Conservation (phyloP, 1,140 invertebrate genomes). For the Camponotus pennsylvanicus region DNA sequence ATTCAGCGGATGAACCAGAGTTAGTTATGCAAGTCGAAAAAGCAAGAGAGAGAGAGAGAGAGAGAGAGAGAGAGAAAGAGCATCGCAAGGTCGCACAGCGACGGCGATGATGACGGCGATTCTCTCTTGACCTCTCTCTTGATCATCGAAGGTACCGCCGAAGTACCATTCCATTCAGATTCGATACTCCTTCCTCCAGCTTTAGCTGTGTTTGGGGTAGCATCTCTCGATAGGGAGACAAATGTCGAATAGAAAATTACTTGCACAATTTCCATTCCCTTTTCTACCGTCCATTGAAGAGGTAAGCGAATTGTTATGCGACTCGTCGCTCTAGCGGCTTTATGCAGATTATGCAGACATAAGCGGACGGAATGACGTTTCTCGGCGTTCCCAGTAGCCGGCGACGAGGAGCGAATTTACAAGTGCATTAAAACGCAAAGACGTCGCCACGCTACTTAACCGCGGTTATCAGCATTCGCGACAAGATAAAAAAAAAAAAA, state of each 20-base stretch:
- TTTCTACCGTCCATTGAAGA: slow-evolving; percentile 17
- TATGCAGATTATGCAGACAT: neutral
- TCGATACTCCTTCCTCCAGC: neutral
- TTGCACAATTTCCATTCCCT: slow-evolving; percentile 55
- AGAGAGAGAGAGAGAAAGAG: neutral
- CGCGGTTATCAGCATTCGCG: slow-evolving; percentile 11
- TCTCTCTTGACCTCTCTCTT: slow-evolving; percentile 1
- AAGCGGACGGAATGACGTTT: neutral
- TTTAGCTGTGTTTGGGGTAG: neutral
- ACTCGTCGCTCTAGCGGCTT: neutral
- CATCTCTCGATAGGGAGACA: neutral
- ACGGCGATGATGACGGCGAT: slow-evolving; percentile 14
- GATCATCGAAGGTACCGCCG: neutral
- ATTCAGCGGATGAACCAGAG: slow-evolving; percentile 54
- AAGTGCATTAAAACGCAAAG: slow-evolving; percentile 5
- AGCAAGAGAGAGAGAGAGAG: slow-evolving; percentile 28
- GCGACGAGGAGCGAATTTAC: slow-evolving; percentile 18
- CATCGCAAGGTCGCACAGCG: slow-evolving; percentile 42
- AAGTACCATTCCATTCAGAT: slow-evolving; percentile 8
- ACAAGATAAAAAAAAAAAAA: neutral
- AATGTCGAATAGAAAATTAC: slow-evolving; percentile 53
- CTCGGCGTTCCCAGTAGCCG: neutral
- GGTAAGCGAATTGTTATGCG: neutral
- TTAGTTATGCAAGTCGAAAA: slow-evolving; percentile 75
- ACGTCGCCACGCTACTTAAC: neutral